Base-by-base conservation (phyloP, 2,797 vertebrate genomes). In the Cuniculus paca region DNA sequence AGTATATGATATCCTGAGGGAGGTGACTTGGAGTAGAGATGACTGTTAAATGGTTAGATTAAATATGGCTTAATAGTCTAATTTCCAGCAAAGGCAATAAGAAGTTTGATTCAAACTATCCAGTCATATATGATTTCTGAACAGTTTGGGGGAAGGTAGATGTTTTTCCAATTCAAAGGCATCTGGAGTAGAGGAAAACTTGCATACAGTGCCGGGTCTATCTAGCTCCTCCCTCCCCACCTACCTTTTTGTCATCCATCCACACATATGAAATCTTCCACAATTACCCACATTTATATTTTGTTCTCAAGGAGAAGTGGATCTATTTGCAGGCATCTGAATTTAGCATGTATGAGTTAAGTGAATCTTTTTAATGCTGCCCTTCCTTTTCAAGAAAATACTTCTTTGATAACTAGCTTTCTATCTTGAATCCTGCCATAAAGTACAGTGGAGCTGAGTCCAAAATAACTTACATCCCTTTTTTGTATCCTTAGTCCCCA, bases 101-200 rank as follows among this genome's bases (percentile, higher is more conserved):
- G 80, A 92, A 93, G 88, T 85, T 79, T 93, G 19, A 96, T n/a
- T 78, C 86, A 97, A 97, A 94, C 83, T 88, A 58, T 42, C 10
- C 34, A 24, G 22, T 89, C 45, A 34, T 60, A 63, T 92, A 95
- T 95, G 78, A 39, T 72, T 91, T 96, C 77, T 96, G 72, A 91
- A 70, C 39, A 58, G 16, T 80, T 48, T 72, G 7, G 68, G 28
- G 60, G 4, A 79, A 87, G 45, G 39, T 75, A 82, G 65, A 83
- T 81, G 68, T 85, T 94, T 89, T 79, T 63, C 65, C 79, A 58
- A 19, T 86, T 81, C 45, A 87, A 84, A 95, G 42, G 19, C n/a
- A 16, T 79, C 45, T 52, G 34, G 60, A 92, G 39, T 84, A 63
- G 45, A 82, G 70, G 34, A 50, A 85, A 91, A n/a, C n/a, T 78